Evolutionary conservation across 2,113 vertebrate genomes (phyloP), one percentile per base, ranked within the genome.

Genomic region (Ictalurus punctatus): DNA sequence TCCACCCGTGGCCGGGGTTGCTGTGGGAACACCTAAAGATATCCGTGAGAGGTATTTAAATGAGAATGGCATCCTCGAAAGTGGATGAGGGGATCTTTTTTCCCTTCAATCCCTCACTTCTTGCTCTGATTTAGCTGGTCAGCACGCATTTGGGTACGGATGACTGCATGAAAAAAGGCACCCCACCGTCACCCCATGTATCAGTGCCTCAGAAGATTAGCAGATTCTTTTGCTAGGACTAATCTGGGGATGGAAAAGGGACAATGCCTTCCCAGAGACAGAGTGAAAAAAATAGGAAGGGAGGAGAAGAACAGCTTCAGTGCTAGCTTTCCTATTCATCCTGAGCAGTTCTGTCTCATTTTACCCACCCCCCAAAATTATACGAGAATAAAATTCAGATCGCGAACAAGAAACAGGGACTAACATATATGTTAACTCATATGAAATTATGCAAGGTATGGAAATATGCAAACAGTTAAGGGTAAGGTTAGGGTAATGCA

Each of bases 151-250:
- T 94, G 92, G 87, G 92, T 90, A 95, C 86, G 93, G 94, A 93
- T 93, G 94, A 93, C 90, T 88, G 94, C 90, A 89, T 93, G 83
- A 91, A 93, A 91, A 95, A 95, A 95, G 95, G 92, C 94, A 90
- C 94, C 95, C 95, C 93, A 89, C 94, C 84, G 92, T 92, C 93
- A 92, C 93, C 94, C 95, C 93, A 91, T 92, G 94, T 92, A 93
- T 93, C 94, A 88, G 93, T 59, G 94, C 85, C 90, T 79, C 89
- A 92, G 93, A 95, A 95, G 96, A 96, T 96, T 96, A 96, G 93
- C 91, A 85, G 52, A 90, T 89, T 94, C 94, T 92, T 90, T 92
- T 93, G 88, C 91, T 90, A 90, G 89, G 93, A 92, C 93, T 96
- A 95, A 96, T 95, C 96, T 95, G 91, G 78, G 91, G 93, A 95